Evolutionary conservation across 2,797 vertebrate genomes (phyloP).

Genomic region (Spatula versicolor): DNA sequence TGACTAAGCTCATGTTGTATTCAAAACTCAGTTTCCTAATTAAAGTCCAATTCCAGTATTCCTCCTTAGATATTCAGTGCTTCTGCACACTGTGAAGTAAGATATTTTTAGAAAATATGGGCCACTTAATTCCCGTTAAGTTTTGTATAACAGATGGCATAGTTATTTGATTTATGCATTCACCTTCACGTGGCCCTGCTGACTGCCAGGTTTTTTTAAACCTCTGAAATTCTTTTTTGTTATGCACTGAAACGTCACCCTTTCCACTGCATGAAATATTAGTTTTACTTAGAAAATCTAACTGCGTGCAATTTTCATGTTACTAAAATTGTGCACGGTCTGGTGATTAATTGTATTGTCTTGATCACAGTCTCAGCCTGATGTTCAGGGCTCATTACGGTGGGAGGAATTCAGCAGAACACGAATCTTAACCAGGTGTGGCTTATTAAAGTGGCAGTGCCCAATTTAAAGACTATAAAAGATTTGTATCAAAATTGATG

Average conservation of each 20-base stretch:
- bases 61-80: conserved; percentile 59
- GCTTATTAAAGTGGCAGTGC: conserved; percentile 73
- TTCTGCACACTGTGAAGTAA: conserved; percentile 65
- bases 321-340: conserved; percentile 74
- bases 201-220: conserved; percentile 69
- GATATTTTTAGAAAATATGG: conserved; percentile 76
- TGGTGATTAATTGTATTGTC: conserved; percentile 78
- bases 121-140: conserved; percentile 75
- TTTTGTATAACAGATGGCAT: conserved; percentile 78
- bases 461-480: conserved; percentile 72
- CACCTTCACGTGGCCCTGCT: conserved; percentile 77
- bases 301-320: conserved; percentile 68
- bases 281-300: conserved; percentile 71
- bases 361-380: conserved; percentile 71
- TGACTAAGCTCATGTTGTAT: conserved; percentile 43
- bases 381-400: conserved; percentile 74
- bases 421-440: conserved; percentile 71
- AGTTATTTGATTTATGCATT: conserved; percentile 78
- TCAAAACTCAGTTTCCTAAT: conserved; percentile 63
- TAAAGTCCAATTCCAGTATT: conserved; percentile 58
- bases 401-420: conserved; percentile 63
- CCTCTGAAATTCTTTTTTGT: conserved; percentile 51
- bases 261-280: conserved; percentile 72
- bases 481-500: conserved; percentile 71
- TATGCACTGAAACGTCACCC: conserved; percentile 62